phyloP scores from a whole-genome alignment of 2,797 vertebrate genomes.

The Liasis olivaceus region DNA sequence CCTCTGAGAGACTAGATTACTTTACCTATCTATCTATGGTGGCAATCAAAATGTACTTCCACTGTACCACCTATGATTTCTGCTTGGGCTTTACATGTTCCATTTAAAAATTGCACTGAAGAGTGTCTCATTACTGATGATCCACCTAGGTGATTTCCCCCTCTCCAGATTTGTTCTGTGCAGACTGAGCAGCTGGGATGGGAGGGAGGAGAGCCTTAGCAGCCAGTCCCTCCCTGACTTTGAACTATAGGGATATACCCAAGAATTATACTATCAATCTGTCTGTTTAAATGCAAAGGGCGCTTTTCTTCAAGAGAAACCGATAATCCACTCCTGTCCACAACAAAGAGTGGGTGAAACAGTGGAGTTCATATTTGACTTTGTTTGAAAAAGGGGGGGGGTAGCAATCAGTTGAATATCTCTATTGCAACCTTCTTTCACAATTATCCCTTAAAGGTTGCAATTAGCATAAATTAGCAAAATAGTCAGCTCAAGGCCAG shows the following conservation, averaged over 20 bases:
- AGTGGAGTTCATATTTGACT: neutral
- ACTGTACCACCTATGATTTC: neutral
- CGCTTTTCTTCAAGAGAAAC: neutral
- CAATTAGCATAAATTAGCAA: slow-evolving; percentile 17
- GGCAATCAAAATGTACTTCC: neutral
- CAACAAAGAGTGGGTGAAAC: neutral
- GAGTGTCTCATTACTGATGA: neutral
- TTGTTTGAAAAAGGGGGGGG: neutral
- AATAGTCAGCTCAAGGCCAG: neutral
- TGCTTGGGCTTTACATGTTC: neutral
- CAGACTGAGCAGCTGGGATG: neutral
- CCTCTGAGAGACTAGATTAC: neutral
- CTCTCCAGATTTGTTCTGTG: neutral
- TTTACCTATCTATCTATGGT: neutral
- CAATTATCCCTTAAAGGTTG: neutral
- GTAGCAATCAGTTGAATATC: neutral
- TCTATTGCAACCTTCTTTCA: neutral
- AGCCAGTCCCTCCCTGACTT: neutral
- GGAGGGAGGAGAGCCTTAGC: too few relatives aligned
- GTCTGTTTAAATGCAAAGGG: neutral
- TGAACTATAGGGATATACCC: neutral
- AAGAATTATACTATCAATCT: neutral
- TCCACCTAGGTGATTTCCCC: neutral
- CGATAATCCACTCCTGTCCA: neutral
- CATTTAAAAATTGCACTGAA: neutral